Evolutionary conservation across 2,888 invertebrate genomes (phyloP).

Genomic region (Doris montereyensis): DNA sequence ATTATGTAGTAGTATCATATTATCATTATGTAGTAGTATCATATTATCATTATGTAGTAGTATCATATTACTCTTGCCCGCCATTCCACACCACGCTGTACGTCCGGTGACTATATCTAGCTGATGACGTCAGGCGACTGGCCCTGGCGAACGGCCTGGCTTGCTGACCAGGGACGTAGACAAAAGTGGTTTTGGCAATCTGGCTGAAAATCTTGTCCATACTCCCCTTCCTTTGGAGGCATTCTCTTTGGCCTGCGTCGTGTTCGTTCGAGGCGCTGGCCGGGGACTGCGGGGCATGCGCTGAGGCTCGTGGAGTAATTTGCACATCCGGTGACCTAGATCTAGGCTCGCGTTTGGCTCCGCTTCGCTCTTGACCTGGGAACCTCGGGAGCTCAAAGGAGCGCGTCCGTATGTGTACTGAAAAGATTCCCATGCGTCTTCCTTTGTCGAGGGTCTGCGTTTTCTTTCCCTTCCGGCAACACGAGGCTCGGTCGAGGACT

Average conservation of each 20-base stretch:
- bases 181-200: constrained; percentile 51
- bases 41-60: too few species aligned
- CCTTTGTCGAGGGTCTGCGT: too few species aligned
- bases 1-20: too few species aligned
- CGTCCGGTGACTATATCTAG: too few species aligned
- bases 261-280: constrained; percentile 51
- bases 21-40: too few species aligned
- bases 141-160: constrained; percentile 45
- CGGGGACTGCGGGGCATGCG: constrained; percentile 50
- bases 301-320: constrained; percentile 53
- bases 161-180: constrained; percentile 51
- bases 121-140: too few species aligned
- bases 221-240: constrained; percentile 48
- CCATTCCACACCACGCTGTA: too few species aligned
- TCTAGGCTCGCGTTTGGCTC: constrained; percentile 54
- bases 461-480: too few species aligned
- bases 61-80: too few species aligned
- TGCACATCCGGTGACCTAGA: constrained; percentile 53
- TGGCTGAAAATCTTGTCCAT: constrained; percentile 52
- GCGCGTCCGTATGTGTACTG: constrained; percentile 52
- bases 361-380: constrained; percentile 54
- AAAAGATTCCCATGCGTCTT: too few species aligned
- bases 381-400: constrained; percentile 47
- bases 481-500: constrained; percentile 48
- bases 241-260: constrained; percentile 52